Percentiles rank a stretch among this genome's conserved stretches.
Conservation (phyloP, 2,888 invertebrate genomes). For the Eupithecia insigniata region DNA sequence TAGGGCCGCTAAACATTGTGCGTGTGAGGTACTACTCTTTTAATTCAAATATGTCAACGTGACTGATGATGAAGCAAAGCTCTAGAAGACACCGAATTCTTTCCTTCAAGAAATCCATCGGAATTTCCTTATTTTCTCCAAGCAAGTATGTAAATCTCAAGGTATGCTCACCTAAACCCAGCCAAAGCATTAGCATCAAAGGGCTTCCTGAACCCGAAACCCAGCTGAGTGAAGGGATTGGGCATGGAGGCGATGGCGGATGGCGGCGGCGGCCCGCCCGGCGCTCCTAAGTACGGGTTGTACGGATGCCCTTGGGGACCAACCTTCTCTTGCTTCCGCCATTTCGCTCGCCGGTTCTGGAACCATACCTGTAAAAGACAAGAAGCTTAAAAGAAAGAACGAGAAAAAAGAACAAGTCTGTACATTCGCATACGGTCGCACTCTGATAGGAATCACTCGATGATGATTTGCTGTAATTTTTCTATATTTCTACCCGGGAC, state of each 20-base stretch:
- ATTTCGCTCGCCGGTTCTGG: slow-evolving; percentile 95
- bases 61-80: too few relatives aligned
- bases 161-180: slow-evolving; percentile 85
- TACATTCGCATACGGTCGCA: too few relatives aligned
- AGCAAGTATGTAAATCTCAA: background rate
- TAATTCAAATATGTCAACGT: too few relatives aligned
- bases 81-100: too few relatives aligned
- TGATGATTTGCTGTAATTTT: too few relatives aligned
- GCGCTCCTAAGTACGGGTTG: slow-evolving; percentile 90
- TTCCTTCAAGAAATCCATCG: too few relatives aligned
- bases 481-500: too few relatives aligned
- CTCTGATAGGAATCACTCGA: too few relatives aligned
- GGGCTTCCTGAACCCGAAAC: slow-evolving; percentile 89
- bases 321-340: slow-evolving; percentile 96
- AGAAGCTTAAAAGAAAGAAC: background rate
- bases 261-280: slow-evolving; percentile 86
- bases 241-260: slow-evolving; percentile 91
- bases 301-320: slow-evolving; percentile 96
- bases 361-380: slow-evolving; percentile 92
- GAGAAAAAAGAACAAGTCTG: background rate
- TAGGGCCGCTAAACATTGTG: too few relatives aligned
- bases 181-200: slow-evolving; percentile 88
- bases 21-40: too few relatives aligned
- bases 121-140: background rate
- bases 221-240: slow-evolving; percentile 91